Base-by-base conservation (phyloP, 2,888 invertebrate species). In the Ormyrus thymus region DNA sequence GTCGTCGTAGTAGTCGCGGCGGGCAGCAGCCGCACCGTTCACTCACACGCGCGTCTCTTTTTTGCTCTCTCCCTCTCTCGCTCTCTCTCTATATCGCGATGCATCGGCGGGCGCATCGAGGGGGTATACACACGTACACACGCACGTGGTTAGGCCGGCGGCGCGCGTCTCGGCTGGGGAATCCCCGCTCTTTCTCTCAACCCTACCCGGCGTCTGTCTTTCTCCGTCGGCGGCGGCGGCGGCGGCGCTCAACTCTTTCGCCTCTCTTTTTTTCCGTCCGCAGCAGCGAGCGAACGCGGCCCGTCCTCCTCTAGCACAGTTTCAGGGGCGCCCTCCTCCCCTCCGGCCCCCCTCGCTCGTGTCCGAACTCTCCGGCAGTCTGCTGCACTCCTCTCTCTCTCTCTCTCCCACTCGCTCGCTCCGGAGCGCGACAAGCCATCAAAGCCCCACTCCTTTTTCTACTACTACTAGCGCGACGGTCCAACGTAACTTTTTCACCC, bases 21-120 rank as follows among this genome's bases (percentile, higher is more conserved):
- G 56, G 56, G 45, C 70, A 50, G 45, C 62, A 15, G n/a, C 50
- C 43, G 29, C 29, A 29, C 15, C 29, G 58, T 51, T 48, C 64
- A 56, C 65, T 48, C 58, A 55, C 43, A 46, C 58, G 0, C 50
- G n/a, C 58, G 58, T 15, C 45, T 75, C n/a, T 48, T 43, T 46
- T 66, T 11, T 46, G 51, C 46, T 48, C 29, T 64, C 43, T 46
- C 53, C 50, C 51, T 10, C 61, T 43, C 71, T 53, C 43, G 50
- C 58, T 50, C n/a, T 51, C 29, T 8, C 13, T 58, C n/a, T 58
- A 62, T 62, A 71, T 68, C 87, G 85, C 88, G 89, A 88, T 89
- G 89, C 89, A 90, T 87, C 85, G 75, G 74, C 50, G 62, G 86
- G 88, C 87, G 87, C 87, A 88, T 87, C 85, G 87, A 86, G 90